Base-by-base conservation (phyloP, 1,140 invertebrate species). In the Chelonus insularis region DNA sequence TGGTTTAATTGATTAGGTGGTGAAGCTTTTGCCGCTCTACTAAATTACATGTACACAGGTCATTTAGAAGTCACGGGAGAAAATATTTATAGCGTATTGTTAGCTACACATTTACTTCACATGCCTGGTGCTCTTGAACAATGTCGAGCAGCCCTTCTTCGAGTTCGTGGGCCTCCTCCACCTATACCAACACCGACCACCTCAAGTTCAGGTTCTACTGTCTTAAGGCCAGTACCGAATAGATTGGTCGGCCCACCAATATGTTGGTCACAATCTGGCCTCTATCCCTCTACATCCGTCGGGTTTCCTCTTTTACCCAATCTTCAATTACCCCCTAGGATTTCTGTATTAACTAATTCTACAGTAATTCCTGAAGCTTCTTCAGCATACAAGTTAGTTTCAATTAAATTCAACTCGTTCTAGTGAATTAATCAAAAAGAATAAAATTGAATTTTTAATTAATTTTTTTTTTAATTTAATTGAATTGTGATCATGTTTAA, bases 21-120 rank as follows among this genome's bases (percentile, higher is more conserved):
- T 1, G 88, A 90, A 60, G 87, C 88, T 41, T 92, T 91, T 68
- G 87, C 87, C 1, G 87, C 88, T 0, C 70, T 92, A 1, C 78
- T 91, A 1, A 87, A 88, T 7, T 91, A 89, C 73, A 91, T 91
- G 88, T 91, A 91, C 76, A 90, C 89, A 1, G 89, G 89, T 1
- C 86, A 86, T 50, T 73, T 91, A 56, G 88, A 90, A 64, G 77
- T 91, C 16, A 89, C 84, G 23, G 75, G 86, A 14, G 85, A 86
- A 21, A 91, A 91, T 73, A 88, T 91, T 48, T 91, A 91, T 76
- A 87, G 86, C 60, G 87, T 91, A 7, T 72, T 91, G 2, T 72
- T 91, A 51, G 89, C 89, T 1, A 89, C 89, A 4, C 89, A 91
- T 74, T 79, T 90, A 37, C 74, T 91, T 14, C 89, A 91, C 68